Base-by-base conservation (phyloP, 2,888 invertebrate species). In the Deladenus siricidicola region DNA sequence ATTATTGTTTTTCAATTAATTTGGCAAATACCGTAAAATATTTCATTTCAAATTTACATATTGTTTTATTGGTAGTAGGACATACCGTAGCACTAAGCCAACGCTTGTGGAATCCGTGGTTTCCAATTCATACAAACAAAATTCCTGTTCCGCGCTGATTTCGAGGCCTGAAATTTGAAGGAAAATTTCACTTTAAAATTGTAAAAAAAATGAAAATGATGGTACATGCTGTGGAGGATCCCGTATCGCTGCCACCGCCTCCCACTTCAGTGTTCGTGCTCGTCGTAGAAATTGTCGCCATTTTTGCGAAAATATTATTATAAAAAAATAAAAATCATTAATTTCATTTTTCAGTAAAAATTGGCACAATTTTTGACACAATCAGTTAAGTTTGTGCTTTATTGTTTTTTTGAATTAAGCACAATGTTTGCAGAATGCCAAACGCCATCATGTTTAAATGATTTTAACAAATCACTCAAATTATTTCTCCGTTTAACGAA, bases 41-140 rank as follows among this genome's bases (percentile, higher is more conserved):
- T 34, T 34, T 1, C 45, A 24, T 29, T 3, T 17, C 26, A 24
- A 4, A 26, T n/a, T 24, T 43, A 8, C 8, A 39, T 47, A 47
- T 28, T 44, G 19, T 2, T 57, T n/a, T n/a, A n/a, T n/a, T n/a
- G n/a, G n/a, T n/a, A n/a, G n/a, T n/a, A n/a, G n/a, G n/a, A n/a
- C n/a, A 50, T 70, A 80, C 75, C 81, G 70, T 21, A 81, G 67
- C 39, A 81, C 80, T 17, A 81, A 68, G 8, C 81, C 80, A 49
- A 81, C 77, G 55, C 79, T 79, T 24, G 79, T 78, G 10, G 73
- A 71, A 65, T 81, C 81, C 3, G 80, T 80, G 28, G 80, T 78
- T 67, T 81, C 81, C 51, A 81, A 68, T 68, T 81, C 81, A 62
- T 80, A 79, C 21, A 81, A 66, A 58, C 81, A 79, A 66, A 79